phyloP scores from a whole-genome alignment of 37 sponge, comb jelly and placozoan genomes.

The Hormiphora californensis region DNA sequence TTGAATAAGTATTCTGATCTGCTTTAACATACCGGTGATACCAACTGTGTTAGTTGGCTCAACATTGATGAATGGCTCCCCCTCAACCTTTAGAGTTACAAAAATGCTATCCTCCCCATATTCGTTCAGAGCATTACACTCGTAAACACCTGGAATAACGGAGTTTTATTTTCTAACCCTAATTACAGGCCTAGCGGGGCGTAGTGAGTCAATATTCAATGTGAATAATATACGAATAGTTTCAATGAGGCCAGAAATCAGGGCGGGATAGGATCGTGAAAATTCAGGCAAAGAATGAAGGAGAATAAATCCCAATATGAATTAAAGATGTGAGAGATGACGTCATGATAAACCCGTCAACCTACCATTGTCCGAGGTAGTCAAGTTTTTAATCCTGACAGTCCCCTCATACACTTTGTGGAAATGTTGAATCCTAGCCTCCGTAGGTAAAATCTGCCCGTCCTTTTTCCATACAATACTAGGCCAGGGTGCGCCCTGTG shows the following conservation, averaged over 20 bases:
- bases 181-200: too few species aligned
- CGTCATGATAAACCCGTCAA: background rate
- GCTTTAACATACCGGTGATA: conserved; percentile 14
- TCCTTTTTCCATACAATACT: conserved; percentile 47
- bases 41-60: background rate
- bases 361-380: conserved; percentile 27
- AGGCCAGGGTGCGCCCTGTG: conserved; percentile 11
- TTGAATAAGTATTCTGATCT: too few species aligned
- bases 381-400: background rate
- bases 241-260: too few species aligned
- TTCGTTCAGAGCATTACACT: conserved; percentile 35
- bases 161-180: too few species aligned
- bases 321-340: too few species aligned
- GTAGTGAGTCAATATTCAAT: too few species aligned
- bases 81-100: background rate
- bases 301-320: too few species aligned
- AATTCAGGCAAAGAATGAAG: too few species aligned
- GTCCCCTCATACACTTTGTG: conserved; percentile 29
- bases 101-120: conserved; percentile 20
- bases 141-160: conserved; percentile 18
- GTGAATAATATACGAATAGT: too few species aligned
- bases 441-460: background rate
- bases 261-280: too few species aligned
- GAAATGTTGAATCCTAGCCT: background rate
- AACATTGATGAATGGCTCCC: conserved; percentile 34